Conservation (phyloP, 2,113 vertebrate genomes). For the Puffinus mauretanicus region DNA sequence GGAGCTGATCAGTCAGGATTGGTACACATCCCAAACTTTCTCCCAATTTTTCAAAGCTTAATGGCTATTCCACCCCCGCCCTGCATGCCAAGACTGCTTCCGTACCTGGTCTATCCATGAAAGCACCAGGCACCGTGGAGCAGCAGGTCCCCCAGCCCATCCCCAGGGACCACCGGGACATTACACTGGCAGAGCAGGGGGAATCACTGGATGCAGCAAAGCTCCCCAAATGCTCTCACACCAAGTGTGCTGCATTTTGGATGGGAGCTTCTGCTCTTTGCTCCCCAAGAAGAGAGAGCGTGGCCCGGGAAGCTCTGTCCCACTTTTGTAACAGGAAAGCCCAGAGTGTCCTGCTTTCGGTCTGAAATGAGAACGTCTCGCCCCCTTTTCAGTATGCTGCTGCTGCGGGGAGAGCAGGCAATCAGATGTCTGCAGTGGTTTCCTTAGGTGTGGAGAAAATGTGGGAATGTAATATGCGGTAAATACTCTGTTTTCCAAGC, state of each 20-base stretch:
- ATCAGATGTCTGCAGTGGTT: not conserved
- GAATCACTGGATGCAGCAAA: not conserved
- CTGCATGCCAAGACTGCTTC: not conserved
- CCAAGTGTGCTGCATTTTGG: not conserved
- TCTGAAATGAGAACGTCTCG: not conserved
- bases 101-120: not conserved
- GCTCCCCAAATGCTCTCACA: not conserved
- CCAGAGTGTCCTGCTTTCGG: not conserved
- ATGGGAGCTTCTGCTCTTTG: not conserved
- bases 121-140: not conserved
- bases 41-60: not conserved
- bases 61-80: not conserved
- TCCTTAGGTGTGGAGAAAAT: not conserved
- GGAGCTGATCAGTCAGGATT: not conserved
- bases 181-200: not conserved
- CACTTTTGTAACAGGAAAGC: not conserved
- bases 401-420: not conserved
- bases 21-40: not conserved
- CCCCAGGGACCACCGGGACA: not conserved
- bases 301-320: not conserved
- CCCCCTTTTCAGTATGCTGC: not conserved
- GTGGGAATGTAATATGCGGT: fast-evolving
- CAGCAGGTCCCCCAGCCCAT: not conserved
- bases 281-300: not conserved
- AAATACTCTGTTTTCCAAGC: not conserved